Percentiles rank a stretch among this genome's conserved stretches.
Conservation (phyloP, 2,888 invertebrate species). For the Operophtera brumata region DNA sequence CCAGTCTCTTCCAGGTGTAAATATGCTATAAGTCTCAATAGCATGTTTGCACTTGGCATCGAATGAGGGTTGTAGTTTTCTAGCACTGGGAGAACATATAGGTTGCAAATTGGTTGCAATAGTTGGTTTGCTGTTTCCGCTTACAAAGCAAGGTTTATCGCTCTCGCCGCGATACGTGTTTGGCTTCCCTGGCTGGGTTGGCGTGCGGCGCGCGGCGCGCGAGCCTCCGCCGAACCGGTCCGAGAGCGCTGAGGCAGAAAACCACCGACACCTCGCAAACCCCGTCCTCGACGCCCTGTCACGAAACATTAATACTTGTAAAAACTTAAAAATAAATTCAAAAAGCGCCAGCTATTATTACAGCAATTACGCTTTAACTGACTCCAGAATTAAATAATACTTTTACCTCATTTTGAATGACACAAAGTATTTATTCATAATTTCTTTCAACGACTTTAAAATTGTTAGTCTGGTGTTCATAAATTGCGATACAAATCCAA, state of each 20-base stretch:
- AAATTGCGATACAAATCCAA: conserved; percentile 40
- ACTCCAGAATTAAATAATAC: conserved; percentile 40
- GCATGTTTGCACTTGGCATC: too few species aligned
- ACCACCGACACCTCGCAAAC: conserved; percentile 74
- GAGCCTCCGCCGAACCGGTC: conserved; percentile 71
- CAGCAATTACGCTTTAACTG: conserved; percentile 59
- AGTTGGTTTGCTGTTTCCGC: conserved; percentile 67
- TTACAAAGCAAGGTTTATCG: conserved; percentile 71
- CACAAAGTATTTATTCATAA: conserved; percentile 32
- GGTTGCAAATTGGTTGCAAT: conserved; percentile 71
- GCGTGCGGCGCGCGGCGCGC: conserved; percentile 52
- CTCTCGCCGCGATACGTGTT: conserved; percentile 66
- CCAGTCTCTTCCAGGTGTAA: too few species aligned
- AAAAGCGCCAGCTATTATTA: conserved; percentile 65
- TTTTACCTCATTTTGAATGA: conserved; percentile 47
- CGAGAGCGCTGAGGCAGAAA: conserved; percentile 75
- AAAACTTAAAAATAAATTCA: conserved; percentile 62
- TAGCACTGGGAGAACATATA: neutral
- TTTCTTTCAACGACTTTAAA: conserved; percentile 37
- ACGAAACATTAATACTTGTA: conserved; percentile 79
- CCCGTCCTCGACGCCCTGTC: conserved; percentile 63
- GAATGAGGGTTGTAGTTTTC: neutral
- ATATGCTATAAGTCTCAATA: too few species aligned
- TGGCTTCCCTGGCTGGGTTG: conserved; percentile 54
- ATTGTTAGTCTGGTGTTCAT: conserved; percentile 44